These are phyloP conservation scores for Vesta saturnalis DNA, from an alignment of 2,888 invertebrate genomes.

Conservation along the genomic window DNA sequence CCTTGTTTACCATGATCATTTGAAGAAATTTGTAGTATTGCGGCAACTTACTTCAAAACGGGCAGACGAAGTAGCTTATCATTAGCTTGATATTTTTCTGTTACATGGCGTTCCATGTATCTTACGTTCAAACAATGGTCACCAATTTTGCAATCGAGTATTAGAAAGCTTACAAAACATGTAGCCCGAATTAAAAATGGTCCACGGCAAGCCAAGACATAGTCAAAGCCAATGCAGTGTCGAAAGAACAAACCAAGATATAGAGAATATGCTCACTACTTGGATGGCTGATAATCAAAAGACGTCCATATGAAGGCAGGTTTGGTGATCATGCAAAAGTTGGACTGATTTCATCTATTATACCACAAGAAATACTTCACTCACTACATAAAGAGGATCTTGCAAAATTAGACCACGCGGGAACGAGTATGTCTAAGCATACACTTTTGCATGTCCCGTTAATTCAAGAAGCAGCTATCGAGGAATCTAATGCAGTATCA, in stretches of 20 bases:
- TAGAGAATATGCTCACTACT: neutral
- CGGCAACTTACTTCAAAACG: neutral
- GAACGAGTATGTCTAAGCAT: neutral
- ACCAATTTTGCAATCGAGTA: neutral
- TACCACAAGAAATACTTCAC: slow-evolving; percentile 1
- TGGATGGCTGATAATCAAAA: slow-evolving; percentile 1
- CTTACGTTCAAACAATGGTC: too few species aligned
- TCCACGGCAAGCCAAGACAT: neutral
- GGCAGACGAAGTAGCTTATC: too few species aligned
- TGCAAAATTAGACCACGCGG: neutral
- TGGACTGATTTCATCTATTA: neutral
- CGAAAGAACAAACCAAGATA: neutral
- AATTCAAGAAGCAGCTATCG: neutral
- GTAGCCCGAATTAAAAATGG: too few species aligned
- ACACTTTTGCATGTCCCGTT: neutral
- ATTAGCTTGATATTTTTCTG: neutral
- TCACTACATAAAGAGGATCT: neutral
- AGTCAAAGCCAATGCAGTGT: neutral
- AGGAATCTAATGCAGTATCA: neutral
- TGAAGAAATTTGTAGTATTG: neutral
- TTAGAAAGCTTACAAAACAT: neutral
- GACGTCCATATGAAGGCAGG: neutral
- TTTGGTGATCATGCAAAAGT: neutral
- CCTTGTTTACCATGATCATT: neutral
- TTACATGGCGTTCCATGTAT: neutral